A percentile compares a stretch with the other conserved stretches of the same genome.
These are phyloP conservation scores for Yponomeuta evonymella DNA, from an alignment of 2,888 invertebrate genomes.

Conservation along the genomic window DNA sequence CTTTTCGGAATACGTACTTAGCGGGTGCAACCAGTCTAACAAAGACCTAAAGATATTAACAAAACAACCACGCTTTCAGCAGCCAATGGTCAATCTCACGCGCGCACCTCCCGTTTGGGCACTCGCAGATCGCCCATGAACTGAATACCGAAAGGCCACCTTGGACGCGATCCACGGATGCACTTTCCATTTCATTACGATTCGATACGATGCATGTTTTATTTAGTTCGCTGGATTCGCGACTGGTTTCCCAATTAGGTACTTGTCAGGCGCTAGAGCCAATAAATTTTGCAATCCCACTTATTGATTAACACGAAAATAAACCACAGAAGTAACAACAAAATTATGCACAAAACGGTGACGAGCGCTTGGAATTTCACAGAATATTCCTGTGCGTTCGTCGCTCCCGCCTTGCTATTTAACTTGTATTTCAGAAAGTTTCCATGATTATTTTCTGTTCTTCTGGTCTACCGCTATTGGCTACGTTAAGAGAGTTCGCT, in stretches of 20 bases:
- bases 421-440: too few species aligned
- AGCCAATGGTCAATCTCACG: conserved; percentile 9
- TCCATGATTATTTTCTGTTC: too few species aligned
- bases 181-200: conserved; percentile 56
- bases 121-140: conserved; percentile 18
- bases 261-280: not conserved
- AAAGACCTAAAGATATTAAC: conserved; percentile 19
- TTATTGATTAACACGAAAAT: too few species aligned
- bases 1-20: too few species aligned
- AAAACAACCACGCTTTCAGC: conserved; percentile 19
- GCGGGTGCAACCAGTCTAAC: not conserved
- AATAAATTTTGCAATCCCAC: too few species aligned
- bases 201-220: not conserved
- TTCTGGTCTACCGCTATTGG: too few species aligned
- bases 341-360: not conserved
- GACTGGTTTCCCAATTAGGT: not conserved
- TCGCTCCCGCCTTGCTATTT: too few species aligned
- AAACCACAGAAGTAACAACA: not conserved
- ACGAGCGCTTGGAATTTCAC: too few species aligned
- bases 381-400: too few species aligned
- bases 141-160: conserved; percentile 1
- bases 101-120: conserved; percentile 16
- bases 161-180: conserved; percentile 31
- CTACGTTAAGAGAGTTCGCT: too few species aligned
- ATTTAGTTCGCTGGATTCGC: conserved; percentile 12